Conservation (phyloP, 2,797 vertebrate genomes). For the Lindbergichthys nudifrons region DNA sequence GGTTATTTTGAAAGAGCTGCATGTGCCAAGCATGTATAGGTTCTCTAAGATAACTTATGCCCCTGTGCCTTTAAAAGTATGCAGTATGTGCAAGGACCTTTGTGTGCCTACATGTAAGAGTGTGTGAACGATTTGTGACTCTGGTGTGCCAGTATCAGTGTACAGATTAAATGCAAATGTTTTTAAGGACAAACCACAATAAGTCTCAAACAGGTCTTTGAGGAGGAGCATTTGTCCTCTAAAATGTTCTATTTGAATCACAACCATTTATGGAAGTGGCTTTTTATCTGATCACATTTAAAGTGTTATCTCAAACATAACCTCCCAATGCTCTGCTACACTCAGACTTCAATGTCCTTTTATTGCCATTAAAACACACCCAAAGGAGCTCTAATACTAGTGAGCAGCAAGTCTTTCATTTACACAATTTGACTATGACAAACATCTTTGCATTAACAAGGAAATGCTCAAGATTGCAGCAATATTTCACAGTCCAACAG, state of each 20-base stretch:
- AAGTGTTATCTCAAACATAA: conserved; percentile 11
- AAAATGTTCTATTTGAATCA: conserved; percentile 5
- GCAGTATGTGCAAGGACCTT: conserved; percentile 59
- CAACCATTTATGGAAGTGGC: neutral
- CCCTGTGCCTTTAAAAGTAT: conserved; percentile 48
- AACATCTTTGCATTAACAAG: conserved; percentile 34
- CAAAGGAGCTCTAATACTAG: conserved; percentile 22
- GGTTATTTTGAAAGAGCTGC: conserved; percentile 71
- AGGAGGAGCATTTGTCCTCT: conserved; percentile 3
- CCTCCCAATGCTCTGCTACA: conserved; percentile 6
- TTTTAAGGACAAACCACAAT: conserved; percentile 4
- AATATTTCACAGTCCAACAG: conserved; percentile 62
- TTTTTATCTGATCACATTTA: conserved; percentile 23
- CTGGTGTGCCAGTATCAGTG: neutral
- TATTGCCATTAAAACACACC: conserved; percentile 22
- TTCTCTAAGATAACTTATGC: conserved; percentile 65
- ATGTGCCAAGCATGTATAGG: conserved; percentile 67
- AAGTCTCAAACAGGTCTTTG: conserved; percentile 11
- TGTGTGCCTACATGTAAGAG: conserved; percentile 17
- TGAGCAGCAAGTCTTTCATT: conserved; percentile 10
- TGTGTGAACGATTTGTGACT: conserved; percentile 25
- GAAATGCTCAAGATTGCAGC: conserved; percentile 39
- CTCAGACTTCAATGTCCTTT: conserved; percentile 14
- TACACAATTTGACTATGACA: conserved; percentile 31
- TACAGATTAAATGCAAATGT: conserved; percentile 13